These are phyloP conservation scores for Passer domesticus DNA, from an alignment of 2,113 vertebrate species.

Conservation along the genomic window DNA sequence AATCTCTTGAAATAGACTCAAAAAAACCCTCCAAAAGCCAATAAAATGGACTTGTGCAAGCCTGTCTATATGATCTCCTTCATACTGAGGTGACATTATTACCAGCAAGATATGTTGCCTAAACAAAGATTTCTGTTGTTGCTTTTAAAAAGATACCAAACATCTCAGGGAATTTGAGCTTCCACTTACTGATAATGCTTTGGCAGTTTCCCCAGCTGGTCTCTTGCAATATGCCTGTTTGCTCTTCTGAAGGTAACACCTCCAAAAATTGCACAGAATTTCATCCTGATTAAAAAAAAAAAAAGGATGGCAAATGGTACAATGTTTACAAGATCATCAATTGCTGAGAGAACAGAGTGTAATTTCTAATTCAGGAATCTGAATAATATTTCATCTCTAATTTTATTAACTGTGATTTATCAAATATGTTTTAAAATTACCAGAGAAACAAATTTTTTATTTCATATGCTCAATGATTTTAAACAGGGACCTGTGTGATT, in stretches of 20 bases:
- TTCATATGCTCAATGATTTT: background rate
- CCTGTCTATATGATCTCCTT: background rate
- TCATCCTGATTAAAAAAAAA: constrained; percentile 71
- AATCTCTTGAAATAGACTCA: background rate
- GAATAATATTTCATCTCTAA: background rate
- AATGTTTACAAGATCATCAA: background rate
- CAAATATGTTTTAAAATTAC: background rate
- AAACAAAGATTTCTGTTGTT: background rate
- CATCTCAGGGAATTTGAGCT: background rate
- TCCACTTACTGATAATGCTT: constrained; percentile 52
- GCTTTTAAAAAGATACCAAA: background rate
- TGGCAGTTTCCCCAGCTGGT: constrained; percentile 19
- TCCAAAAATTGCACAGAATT: constrained; percentile 86
- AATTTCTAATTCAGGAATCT: background rate
- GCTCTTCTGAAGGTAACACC: constrained; percentile 86
- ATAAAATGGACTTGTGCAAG: background rate
- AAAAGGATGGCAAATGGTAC: background rate
- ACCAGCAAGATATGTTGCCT: background rate
- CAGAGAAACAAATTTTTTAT: background rate
- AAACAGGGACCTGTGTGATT: background rate
- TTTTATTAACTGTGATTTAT: background rate
- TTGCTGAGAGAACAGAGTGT: background rate
- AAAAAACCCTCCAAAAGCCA: background rate
- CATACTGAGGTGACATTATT: background rate
- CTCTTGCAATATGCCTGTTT: constrained; percentile 79